Conservation (phyloP, 2,888 invertebrate genomes). For the Agrotis exclamationis region DNA sequence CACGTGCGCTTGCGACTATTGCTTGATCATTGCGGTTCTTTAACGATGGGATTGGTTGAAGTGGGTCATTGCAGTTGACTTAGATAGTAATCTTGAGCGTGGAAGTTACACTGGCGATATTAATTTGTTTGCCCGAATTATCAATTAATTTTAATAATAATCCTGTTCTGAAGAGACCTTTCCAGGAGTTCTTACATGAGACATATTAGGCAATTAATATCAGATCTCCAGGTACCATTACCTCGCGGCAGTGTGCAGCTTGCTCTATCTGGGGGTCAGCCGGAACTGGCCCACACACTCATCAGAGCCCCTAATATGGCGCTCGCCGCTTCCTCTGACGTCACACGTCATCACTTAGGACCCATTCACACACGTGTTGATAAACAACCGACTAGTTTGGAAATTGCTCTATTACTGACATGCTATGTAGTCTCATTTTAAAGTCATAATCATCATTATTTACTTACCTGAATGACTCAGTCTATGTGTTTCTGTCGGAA, state of each 20-base stretch:
- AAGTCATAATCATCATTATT: slow-evolving; percentile 21
- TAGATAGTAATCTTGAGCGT: slow-evolving; percentile 17
- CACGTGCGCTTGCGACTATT: slow-evolving; percentile 58
- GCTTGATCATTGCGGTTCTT: slow-evolving; percentile 21
- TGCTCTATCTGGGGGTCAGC: slow-evolving; percentile 52
- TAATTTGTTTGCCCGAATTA: not conserved
- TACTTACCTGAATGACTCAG: not conserved
- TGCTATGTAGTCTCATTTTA: slow-evolving; percentile 23
- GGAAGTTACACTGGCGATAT: not conserved
- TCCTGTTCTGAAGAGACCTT: too few species aligned
- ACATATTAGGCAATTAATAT: not conserved
- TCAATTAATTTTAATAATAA: too few species aligned
- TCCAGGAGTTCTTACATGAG: too few species aligned
- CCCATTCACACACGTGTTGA: slow-evolving; percentile 45
- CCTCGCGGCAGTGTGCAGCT: slow-evolving; percentile 37
- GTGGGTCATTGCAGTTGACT: slow-evolving; percentile 24
- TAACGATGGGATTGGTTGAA: slow-evolving; percentile 1
- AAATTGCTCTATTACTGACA: slow-evolving; percentile 43
- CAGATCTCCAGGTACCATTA: not conserved
- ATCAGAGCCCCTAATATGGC: slow-evolving; percentile 63
- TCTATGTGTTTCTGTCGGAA: slow-evolving; percentile 3
- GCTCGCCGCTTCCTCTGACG: slow-evolving; percentile 69
- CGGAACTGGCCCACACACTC: slow-evolving; percentile 74
- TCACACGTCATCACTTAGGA: slow-evolving; percentile 51
- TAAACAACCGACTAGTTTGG: slow-evolving; percentile 35